phyloP scores from a whole-genome alignment of 2,797 vertebrate genomes.

The Acanthurus leucopareius region DNA sequence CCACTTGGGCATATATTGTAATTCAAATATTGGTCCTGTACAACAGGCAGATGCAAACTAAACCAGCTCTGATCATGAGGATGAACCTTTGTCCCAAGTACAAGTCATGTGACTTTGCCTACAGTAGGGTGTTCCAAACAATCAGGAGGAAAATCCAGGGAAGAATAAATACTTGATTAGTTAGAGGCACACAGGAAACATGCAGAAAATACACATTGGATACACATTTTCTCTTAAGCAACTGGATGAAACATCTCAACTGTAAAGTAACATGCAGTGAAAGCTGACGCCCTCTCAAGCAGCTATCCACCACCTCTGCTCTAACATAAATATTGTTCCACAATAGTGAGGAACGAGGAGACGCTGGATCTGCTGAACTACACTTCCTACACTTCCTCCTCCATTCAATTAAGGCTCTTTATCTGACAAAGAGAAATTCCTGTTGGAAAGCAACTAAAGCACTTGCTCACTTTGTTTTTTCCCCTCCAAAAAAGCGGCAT shows the following conservation, averaged over 20 bases:
- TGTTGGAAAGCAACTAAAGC: conserved; percentile 72
- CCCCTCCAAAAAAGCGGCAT: conserved; percentile 37
- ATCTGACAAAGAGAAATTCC: conserved; percentile 80
- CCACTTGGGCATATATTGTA: neutral
- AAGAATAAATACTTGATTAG: conserved; percentile 28
- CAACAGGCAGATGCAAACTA: neutral
- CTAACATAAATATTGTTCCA: conserved; percentile 79
- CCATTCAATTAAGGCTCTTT: conserved; percentile 84
- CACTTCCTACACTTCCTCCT: conserved; percentile 84
- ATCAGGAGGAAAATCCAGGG: neutral
- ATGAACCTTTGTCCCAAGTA: conserved; percentile 24
- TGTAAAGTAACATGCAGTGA: conserved; percentile 21
- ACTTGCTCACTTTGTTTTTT: conserved; percentile 64
- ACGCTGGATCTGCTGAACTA: conserved; percentile 74
- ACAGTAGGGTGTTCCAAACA: neutral
- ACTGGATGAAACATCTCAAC: conserved; percentile 16
- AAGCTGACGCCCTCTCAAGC: conserved; percentile 52
- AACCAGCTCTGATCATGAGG: conserved; percentile 4
- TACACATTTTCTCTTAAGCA: conserved; percentile 29
- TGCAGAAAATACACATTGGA: conserved; percentile 33
- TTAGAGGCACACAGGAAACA: conserved; percentile 22
- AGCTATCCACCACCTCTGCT: conserved; percentile 60
- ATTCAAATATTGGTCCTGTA: conserved; percentile 6
- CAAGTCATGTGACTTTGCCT: conserved; percentile 17
- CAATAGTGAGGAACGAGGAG: conserved; percentile 61